Evolutionary conservation across 2,113 vertebrate species (phyloP).

Genomic region (Romanogobio albipinnatus): DNA sequence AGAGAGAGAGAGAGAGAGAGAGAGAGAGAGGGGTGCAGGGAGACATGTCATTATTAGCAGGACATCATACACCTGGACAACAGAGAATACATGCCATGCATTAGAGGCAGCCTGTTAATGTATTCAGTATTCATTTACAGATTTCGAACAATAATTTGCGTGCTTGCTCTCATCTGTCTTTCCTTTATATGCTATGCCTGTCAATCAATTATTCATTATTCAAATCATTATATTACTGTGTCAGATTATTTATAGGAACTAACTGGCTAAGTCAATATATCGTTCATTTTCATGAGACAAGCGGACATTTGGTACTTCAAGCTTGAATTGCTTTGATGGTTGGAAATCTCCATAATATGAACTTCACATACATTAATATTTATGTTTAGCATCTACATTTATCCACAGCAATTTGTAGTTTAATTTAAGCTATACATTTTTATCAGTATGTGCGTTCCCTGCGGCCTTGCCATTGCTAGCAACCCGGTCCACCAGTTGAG

Average conservation of each 20-base stretch:
- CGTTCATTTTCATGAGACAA: too few relatives aligned
- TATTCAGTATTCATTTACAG: not conserved
- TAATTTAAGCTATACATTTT: not conserved
- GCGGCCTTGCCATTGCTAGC: not conserved
- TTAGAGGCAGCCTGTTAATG: not conserved
- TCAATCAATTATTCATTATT: not conserved
- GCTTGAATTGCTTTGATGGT: not conserved
- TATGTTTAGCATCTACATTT: not conserved
- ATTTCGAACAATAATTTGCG: not conserved
- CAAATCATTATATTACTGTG: not conserved
- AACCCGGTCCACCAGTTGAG: not conserved
- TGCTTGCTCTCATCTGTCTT: not conserved
- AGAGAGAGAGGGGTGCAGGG: not conserved
- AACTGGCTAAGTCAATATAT: not conserved
- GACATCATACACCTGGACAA: not conserved
- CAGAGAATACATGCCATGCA: not conserved
- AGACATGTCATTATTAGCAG: not conserved
- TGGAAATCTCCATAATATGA: too few relatives aligned
- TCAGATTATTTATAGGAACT: not conserved
- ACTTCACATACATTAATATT: not conserved
- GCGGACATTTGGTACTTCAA: not conserved
- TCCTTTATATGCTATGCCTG: not conserved
- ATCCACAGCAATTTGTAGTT: not conserved
- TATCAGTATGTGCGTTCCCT: not conserved
- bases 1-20: not conserved